Evolutionary conservation across 1,140 invertebrate species (phyloP), one percentile per base, ranked within the genome.

Genomic region (Orussus abietinus): DNA sequence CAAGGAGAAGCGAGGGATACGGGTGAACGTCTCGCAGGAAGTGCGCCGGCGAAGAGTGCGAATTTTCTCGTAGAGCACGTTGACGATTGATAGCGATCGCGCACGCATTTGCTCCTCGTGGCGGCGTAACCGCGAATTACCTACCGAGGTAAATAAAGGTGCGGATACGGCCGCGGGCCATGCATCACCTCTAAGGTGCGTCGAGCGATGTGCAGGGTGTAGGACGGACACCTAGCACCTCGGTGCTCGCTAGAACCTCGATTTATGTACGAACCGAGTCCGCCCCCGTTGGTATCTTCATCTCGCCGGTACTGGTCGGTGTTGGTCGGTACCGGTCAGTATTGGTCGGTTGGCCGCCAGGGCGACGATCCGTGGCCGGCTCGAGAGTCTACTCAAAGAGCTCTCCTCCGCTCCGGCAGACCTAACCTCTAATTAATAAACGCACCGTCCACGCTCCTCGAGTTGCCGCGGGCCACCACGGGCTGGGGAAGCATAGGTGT

Each of bases 231-330:
- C 49, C 59, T 62, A 64, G 57, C 61, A 63, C 57, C 53, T 62
- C 50, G 45, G 49, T 49, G 48, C 57, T 61, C 42, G 54, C 61
- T 62, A 63, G 54, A 51, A 42, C 46, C 32, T 55, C 55, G 62
- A 63, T 68, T 68, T 68, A 68, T 68, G 46, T 47, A 44, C 47
- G 34, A 32, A 36, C 44, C 39, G n/a, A 64, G 45, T 57, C 55
- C 62, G 62, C 65, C 65, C 48, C 53, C 54, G 43, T 51, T 62
- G 57, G 61, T 67, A 67, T 66, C 64, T 66, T 66, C 61, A 66
- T 66, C 64, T 66, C 46, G 42, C 6, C 6, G 37, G 42, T 52
- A 39, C 37, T 45, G 51, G 51, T 50, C 54, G 45, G 51, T 49
- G 36, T 39, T 34, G 33, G 35, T 33, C 20, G 28, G 30, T 45